phyloP scores from a whole-genome alignment of 1,140 invertebrate genomes.

The Bombus affinis region DNA sequence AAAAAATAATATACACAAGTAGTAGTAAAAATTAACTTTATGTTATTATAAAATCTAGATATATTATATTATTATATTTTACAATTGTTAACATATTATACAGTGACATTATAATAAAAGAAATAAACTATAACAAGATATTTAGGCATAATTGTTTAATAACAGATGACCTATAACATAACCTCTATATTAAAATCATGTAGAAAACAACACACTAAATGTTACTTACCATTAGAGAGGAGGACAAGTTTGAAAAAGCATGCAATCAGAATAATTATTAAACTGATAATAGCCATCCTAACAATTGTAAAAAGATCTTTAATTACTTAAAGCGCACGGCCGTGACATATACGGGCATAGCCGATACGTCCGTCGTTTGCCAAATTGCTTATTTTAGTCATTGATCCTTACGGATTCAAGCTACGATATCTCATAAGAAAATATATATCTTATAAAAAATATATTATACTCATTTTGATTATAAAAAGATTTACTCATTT shows the following conservation, averaged over 20 bases:
- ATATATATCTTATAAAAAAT: conserved; percentile 1
- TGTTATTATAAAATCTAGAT: background rate
- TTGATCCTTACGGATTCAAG: background rate
- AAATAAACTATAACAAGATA: background rate
- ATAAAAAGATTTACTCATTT: background rate
- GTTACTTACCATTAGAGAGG: conserved; percentile 32
- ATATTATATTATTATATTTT: no score
- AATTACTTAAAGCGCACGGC: background rate
- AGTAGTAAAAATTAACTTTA: background rate
- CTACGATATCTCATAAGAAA: background rate
- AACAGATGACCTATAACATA: background rate
- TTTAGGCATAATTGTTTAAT: background rate
- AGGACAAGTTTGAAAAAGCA: conserved; percentile 34
- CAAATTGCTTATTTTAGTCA: background rate
- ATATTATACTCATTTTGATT: background rate
- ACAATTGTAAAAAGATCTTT: conserved; percentile 6
- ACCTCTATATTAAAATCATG: conserved; percentile 2
- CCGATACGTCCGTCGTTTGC: background rate
- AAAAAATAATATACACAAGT: background rate
- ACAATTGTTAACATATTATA: background rate
- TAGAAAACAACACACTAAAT: background rate
- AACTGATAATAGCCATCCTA: conserved; percentile 51
- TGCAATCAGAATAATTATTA: conserved; percentile 39
- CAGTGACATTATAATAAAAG: background rate
- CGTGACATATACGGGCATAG: background rate